Base-by-base conservation (phyloP, 2,888 invertebrate genomes). In the Glyphotaelius pellucidus region DNA sequence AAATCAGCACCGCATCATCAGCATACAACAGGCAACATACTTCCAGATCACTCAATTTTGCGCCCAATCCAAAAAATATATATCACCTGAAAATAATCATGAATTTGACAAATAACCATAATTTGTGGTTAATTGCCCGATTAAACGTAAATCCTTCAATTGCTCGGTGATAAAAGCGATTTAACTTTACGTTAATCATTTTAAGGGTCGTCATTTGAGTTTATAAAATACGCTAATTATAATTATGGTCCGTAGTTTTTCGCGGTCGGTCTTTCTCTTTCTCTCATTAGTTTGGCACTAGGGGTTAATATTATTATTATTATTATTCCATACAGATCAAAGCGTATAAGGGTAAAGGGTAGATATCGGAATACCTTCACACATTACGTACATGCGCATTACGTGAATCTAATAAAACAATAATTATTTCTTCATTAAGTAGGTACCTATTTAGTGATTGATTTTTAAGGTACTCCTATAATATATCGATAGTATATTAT, bases 111-210 rank as follows among this genome's bases (percentile, higher is more conserved):
- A 67, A 67, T 67, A n/a, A n/a, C 67, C 67, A 9, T 67, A 67
- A 67, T 67, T 67, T 67, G 67, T 9, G 67, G 67, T n/a, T 9
- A 67, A 67, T 1, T 67, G 67, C 67, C 5, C 67, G 25, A 67
- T 67, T 67, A n/a, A 67, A n/a, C 67, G 67, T 67, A n/a, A 67
- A 67, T 67, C 67, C 67, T 67, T 67, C 67, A 67, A 67, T 67
- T 67, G 67, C 67, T 67, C 67, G 67, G 67, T n/a, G 67, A 9
- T 67, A 67, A 67, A 67, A 25, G 67, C 67, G 9, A 67, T 67
- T 67, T 67, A 67, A 67, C 67, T n/a, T 67, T 67, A 67, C 25
- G 0, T n/a, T 25, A 67, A 67, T 67, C 67, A 25, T 67, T 52
- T 67, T 19, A 67, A 67, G 67, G 7, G 5, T 25, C 25, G 19